Conservation (phyloP, 2,888 invertebrate species). For the Atrina japonica region DNA sequence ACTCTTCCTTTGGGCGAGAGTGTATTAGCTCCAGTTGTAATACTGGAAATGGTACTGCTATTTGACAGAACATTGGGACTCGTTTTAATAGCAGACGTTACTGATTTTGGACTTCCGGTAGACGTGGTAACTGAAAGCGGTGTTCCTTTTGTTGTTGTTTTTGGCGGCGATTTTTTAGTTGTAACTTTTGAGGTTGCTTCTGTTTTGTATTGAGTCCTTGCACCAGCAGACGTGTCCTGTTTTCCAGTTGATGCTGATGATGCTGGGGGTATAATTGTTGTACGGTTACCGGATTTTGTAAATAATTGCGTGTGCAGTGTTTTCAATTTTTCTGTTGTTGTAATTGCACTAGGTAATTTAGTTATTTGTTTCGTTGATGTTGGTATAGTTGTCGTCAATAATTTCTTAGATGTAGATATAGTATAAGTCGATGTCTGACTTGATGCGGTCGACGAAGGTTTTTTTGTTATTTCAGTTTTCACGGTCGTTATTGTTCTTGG, state of each 20-base stretch:
- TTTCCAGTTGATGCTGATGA: conserved; percentile 5
- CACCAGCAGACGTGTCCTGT: background rate
- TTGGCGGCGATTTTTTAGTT: background rate
- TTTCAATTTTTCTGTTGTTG: background rate
- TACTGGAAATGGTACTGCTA: no score
- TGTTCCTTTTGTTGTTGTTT: background rate
- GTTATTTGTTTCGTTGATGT: background rate
- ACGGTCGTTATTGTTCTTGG: background rate
- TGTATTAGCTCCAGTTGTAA: no score
- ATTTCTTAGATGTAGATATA: no score
- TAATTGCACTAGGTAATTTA: background rate
- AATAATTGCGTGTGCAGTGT: conserved; percentile 6
- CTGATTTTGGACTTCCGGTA: background rate
- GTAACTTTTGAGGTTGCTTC: background rate
- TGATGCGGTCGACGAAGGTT: background rate
- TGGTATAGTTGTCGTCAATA: no score
- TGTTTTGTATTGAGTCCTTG: background rate
- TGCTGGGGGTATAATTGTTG: no score
- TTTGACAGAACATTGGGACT: background rate
- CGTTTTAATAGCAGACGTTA: background rate
- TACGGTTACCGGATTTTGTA: no score
- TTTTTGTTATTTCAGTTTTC: background rate
- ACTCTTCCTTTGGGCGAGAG: no score
- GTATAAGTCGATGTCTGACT: no score
- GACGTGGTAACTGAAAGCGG: background rate